Evolutionary conservation across 2,113 vertebrate genomes (phyloP), one percentile per base, ranked within the genome.

Genomic region (Spheniscus mendiculus): DNA sequence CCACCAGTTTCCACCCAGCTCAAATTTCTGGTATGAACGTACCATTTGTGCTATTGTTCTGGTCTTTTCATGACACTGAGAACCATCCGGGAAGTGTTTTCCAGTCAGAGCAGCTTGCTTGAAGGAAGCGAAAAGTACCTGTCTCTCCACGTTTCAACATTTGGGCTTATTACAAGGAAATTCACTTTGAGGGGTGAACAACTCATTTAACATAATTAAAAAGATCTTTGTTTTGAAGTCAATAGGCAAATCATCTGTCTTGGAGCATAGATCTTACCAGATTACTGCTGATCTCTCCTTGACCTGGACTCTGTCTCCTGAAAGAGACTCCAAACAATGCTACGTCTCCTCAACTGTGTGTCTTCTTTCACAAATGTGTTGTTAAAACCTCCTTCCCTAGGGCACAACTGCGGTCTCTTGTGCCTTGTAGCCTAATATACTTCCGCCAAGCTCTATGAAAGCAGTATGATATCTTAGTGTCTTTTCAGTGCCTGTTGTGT

Each of bases 141-240:
- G 21, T 73, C 58, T 85, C 10, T 69, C 89, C 36, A 29, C 30
- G 45, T 96, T 95, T 87, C 83, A 78, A 42, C 73, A 44, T 87
- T n/a, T 88, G 58, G 49, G 15, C 30, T 94, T 91, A 29, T 77
- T 90, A 92, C 47, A 90, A 94, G 82, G 82, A 91, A 92, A 83
- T 87, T 72, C 45, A 87, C 49, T 88, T 87, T 0, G 7, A 87
- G 20, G 29, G 22, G 18, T 12, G 16, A 94, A 44, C 45, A 83
- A 71, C 59, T 69, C 42, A 44, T 83, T 91, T 96, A 89, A 23
- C 34, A 34, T 83, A 76, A 94, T 97, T 79, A 36, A 78, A 79
- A 87, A 67, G 15, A 25, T 87, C 65, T 94, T 94, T 94, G 70
- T 93, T 96, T 94, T 93, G 61, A 87, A 95, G 65, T 87, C 65